Evolutionary conservation across 2,888 invertebrate genomes (phyloP).

Genomic region (Invenusta paracnida): DNA sequence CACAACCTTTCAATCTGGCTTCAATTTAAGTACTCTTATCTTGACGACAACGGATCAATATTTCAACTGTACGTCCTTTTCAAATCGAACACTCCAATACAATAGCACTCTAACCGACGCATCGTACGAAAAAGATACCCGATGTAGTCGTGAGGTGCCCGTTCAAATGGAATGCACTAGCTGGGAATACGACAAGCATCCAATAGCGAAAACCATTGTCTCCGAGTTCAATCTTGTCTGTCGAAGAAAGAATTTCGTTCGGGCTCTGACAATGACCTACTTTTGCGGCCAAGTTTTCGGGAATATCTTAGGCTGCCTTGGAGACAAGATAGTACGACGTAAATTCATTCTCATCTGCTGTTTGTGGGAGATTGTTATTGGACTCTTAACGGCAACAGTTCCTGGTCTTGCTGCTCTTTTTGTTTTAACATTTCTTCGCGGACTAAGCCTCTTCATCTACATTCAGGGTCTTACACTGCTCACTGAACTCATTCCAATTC

Average conservation of each 20-base stretch:
- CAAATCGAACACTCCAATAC: too few species aligned
- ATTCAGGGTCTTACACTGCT: background rate
- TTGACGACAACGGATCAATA: background rate
- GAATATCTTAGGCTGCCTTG: background rate
- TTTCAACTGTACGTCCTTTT: too few species aligned
- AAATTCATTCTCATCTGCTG: background rate
- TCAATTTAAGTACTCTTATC: background rate
- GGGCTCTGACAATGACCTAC: background rate
- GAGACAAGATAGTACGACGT: background rate
- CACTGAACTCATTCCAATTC: background rate
- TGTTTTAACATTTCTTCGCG: background rate
- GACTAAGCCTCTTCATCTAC: background rate
- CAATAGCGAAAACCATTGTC: background rate
- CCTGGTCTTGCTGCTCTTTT: background rate
- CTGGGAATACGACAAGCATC: background rate
- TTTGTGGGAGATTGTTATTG: background rate
- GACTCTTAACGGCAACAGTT: background rate
- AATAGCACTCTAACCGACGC: background rate
- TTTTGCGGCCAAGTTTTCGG: background rate
- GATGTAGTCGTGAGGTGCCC: background rate
- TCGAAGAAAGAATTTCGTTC: background rate
- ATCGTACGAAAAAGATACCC: background rate
- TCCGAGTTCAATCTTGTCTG: background rate
- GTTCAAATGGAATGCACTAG: background rate
- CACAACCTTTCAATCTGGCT: background rate